A percentile compares a stretch with the other conserved stretches of the same genome.
These are phyloP conservation scores for Dendrolimus punctatus DNA, from an alignment of 1,140 invertebrate species.

Conservation along the genomic window DNA sequence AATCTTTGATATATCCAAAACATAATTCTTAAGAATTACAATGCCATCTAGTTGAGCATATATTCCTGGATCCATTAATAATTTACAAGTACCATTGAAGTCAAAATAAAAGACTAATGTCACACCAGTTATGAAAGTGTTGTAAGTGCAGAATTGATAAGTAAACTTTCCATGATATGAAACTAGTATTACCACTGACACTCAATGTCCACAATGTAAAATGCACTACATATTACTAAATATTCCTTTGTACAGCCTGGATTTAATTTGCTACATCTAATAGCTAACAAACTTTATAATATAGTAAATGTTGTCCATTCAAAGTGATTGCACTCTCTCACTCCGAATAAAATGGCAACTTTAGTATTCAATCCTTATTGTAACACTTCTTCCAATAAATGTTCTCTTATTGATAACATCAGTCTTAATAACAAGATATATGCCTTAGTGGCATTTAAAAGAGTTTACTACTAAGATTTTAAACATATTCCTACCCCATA, in stretches of 20 bases:
- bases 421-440: slow-evolving; percentile 44
- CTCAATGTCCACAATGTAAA: slow-evolving; percentile 60
- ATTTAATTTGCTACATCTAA: slow-evolving; percentile 65
- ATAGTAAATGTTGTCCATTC: slow-evolving; percentile 45
- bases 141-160: slow-evolving; percentile 38
- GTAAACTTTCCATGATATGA: slow-evolving; percentile 44
- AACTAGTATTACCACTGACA: slow-evolving; percentile 58
- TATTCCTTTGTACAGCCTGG: slow-evolving; percentile 64
- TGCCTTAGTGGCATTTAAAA: slow-evolving; percentile 25
- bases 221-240: slow-evolving; percentile 66
- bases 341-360: slow-evolving; percentile 16
- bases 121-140: slow-evolving; percentile 20
- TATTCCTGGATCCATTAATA: no score
- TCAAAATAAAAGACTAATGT: slow-evolving; percentile 5
- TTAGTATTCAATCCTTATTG: neutral
- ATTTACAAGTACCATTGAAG: no score
- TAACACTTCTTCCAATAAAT: neutral
- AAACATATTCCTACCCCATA: slow-evolving; percentile 33
- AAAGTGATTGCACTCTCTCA: slow-evolving; percentile 18
- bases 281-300: slow-evolving; percentile 63
- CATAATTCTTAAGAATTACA: no score
- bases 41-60: no score
- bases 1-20: neutral
- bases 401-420: slow-evolving; percentile 49
- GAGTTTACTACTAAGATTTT: slow-evolving; percentile 28